These are phyloP conservation scores for Harpalus rubripes DNA, from an alignment of 2,888 invertebrate genomes.

Conservation along the genomic window DNA sequence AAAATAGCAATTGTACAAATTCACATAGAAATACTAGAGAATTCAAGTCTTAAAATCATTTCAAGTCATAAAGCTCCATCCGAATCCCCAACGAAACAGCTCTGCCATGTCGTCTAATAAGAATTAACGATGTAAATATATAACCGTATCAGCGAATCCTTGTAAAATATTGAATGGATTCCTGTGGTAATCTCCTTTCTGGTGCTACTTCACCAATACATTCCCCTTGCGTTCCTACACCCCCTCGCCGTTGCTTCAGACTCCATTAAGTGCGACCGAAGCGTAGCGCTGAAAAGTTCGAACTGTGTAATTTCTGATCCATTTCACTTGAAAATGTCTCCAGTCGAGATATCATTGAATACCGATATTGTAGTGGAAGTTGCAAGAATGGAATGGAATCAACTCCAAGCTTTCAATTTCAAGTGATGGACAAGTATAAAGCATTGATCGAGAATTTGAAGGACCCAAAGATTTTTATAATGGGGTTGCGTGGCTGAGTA, in stretches of 20 bases:
- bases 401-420: not conserved
- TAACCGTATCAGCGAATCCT: conserved; percentile 41
- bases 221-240: not conserved
- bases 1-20: too few species aligned
- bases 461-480: too few species aligned
- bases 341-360: conserved; percentile 59
- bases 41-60: not conserved
- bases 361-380: conserved; percentile 48
- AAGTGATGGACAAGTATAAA: not conserved
- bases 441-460: too few species aligned
- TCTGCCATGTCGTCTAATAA: conserved; percentile 30
- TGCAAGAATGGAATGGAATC: conserved; percentile 1
- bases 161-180: conserved; percentile 53
- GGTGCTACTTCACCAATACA: conserved; percentile 21
- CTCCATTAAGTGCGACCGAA: conserved; percentile 56
- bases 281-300: conserved; percentile 57
- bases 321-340: conserved; percentile 66
- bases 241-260: conserved; percentile 26
- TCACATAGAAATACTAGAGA: not conserved
- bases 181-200: conserved; percentile 32
- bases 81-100: not conserved
- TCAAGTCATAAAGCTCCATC: not conserved
- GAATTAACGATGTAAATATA: conserved; percentile 39
- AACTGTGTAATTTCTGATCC: conserved; percentile 62
- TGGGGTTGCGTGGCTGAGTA: too few species aligned